Conservation (phyloP, 2,888 invertebrate genomes). For the Tiliacea citrago region DNA sequence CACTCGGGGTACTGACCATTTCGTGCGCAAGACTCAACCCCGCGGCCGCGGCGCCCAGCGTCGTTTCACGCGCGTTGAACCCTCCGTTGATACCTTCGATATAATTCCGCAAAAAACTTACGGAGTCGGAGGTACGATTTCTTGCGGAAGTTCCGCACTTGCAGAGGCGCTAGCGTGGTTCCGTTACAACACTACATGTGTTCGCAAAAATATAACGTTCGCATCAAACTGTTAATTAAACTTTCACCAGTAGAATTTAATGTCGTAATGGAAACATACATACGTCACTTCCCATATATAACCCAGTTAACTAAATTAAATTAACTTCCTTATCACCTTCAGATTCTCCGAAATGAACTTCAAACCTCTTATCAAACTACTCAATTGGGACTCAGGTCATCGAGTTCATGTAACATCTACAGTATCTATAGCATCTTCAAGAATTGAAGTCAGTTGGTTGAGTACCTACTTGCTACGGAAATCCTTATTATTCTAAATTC, state of each 20-base stretch:
- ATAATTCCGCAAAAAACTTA: no score
- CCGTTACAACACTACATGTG: neutral
- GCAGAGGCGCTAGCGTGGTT: no score
- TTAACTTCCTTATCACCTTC: slow-evolving; percentile 39
- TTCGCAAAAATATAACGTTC: neutral
- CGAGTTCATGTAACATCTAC: neutral
- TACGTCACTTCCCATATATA: neutral
- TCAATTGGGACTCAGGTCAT: slow-evolving; percentile 38
- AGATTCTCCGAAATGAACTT: slow-evolving; percentile 22
- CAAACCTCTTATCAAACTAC: slow-evolving; percentile 29
- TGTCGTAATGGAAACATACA: neutral
- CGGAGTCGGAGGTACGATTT: no score
- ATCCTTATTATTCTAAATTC: slow-evolving; percentile 35
- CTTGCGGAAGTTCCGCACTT: no score
- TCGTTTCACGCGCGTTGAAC: no score
- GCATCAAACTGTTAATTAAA: neutral
- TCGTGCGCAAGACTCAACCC: no score
- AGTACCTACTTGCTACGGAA: slow-evolving; percentile 20
- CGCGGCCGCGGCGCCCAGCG: no score
- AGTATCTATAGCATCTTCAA: neutral
- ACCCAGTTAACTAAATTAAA: slow-evolving; percentile 27
- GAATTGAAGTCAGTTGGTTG: slow-evolving; percentile 12
- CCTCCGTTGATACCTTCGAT: no score
- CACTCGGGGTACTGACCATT: no score
- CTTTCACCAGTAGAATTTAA: neutral